Percentiles rank a stretch among this genome's conserved stretches.
Evolutionary conservation across 2,888 invertebrate species (phyloP).

Genomic region (Macaria liturata): DNA sequence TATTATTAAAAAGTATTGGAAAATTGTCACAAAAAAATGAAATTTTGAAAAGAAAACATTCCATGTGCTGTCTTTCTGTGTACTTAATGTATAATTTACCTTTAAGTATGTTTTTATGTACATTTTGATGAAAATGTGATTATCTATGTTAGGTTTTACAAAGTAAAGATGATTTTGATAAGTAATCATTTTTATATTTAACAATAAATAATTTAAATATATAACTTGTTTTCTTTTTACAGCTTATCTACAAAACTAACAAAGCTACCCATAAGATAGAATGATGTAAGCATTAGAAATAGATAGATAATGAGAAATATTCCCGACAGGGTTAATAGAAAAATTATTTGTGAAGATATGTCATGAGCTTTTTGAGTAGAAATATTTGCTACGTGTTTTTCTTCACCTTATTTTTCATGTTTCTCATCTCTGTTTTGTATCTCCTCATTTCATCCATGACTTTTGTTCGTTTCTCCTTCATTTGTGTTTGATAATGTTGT

Average conservation of each 20-base stretch:
- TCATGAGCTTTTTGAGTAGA: no score
- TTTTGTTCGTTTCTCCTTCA: constrained; percentile 68
- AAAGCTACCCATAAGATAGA: background rate
- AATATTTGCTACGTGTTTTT: constrained; percentile 44
- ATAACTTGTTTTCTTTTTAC: constrained; percentile 13
- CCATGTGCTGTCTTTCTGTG: constrained; percentile 78
- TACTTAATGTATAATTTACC: constrained; percentile 66
- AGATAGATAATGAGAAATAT: background rate
- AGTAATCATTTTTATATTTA: constrained; percentile 57
- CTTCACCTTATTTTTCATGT: constrained; percentile 74
- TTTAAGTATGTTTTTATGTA: constrained; percentile 62
- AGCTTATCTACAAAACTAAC: constrained; percentile 6
- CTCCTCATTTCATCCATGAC: constrained; percentile 80
- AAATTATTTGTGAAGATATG: no score
- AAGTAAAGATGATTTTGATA: constrained; percentile 55
- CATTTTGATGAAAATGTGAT: constrained; percentile 75
- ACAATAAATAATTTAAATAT: constrained; percentile 62
- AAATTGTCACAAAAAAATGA: constrained; percentile 46
- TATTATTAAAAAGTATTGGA: constrained; percentile 30
- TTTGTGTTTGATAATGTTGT: constrained; percentile 67
- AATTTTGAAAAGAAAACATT: constrained; percentile 59
- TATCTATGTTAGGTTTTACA: constrained; percentile 47
- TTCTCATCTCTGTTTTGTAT: constrained; percentile 75
- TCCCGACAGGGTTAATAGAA: no score
- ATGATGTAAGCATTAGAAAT: background rate